A percentile compares a stretch with the other conserved stretches of the same genome.
These are phyloP conservation scores for Scatophagus argus DNA, from an alignment of 2,113 vertebrate genomes.

Conservation along the genomic window DNA sequence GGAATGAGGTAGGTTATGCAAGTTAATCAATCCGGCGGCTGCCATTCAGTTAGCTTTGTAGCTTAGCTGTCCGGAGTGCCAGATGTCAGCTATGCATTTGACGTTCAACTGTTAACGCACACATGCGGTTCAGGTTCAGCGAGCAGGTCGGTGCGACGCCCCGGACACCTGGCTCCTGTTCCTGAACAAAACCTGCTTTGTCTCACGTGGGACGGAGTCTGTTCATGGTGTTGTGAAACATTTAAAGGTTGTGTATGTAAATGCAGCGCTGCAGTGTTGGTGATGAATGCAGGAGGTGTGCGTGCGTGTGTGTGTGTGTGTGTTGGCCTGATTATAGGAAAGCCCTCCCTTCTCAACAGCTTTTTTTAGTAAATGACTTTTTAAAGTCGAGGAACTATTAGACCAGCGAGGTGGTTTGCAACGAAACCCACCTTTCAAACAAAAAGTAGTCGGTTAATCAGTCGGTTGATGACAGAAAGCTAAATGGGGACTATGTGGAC, in stretches of 20 bases:
- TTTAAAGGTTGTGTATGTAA: neutral
- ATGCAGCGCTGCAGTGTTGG: constrained; percentile 20
- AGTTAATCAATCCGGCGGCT: neutral
- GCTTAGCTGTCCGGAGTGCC: constrained; percentile 26
- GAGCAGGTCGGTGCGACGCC: too few species aligned
- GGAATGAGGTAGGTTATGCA: neutral
- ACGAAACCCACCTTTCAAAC: too few species aligned
- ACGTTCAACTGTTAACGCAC: constrained; percentile 13
- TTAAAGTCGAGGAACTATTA: neutral
- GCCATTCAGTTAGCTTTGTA: constrained; percentile 41
- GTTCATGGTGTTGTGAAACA: neutral
- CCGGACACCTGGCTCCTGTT: neutral
- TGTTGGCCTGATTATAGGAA: neutral
- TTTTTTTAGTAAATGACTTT: constrained; percentile 3
- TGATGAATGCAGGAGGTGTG: neutral
- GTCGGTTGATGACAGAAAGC: neutral
- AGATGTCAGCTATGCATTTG: constrained; percentile 46
- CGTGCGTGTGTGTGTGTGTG: constrained; percentile 4
- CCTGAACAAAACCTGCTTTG: too few species aligned
- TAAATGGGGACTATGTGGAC: too few species aligned
- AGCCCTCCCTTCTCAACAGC: constrained; percentile 6
- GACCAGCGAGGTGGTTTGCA: too few species aligned
- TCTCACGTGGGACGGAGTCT: neutral
- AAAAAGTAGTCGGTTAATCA: too few species aligned
- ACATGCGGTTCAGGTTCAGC: neutral